Percentiles rank a stretch among this genome's conserved stretches.
These are phyloP conservation scores for Teleogryllus occipitalis DNA, from an alignment of 1,140 invertebrate species.

Conservation along the genomic window DNA sequence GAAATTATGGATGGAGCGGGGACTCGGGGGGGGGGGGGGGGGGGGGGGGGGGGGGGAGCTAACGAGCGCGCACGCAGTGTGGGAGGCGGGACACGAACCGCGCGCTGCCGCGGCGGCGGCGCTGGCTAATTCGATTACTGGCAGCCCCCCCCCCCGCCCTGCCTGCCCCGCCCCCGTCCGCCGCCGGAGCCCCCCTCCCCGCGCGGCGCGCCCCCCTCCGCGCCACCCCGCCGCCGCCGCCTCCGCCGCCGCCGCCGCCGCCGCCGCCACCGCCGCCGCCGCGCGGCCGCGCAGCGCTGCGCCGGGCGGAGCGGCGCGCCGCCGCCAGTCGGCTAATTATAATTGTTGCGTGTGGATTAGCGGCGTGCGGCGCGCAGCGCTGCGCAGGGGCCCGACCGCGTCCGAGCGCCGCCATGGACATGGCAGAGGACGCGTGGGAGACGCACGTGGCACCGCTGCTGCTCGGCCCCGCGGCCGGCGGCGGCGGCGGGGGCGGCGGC, in stretches of 20 bases:
- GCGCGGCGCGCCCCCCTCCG: not conserved
- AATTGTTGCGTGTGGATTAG: conserved; percentile 11
- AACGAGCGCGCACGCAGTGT: not conserved
- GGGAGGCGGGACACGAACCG: not conserved
- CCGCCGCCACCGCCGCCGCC: not conserved
- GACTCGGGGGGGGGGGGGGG: too few species aligned
- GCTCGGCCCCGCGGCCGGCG: conserved; percentile 12
- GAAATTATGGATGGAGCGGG: not conserved
- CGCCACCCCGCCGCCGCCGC: not conserved
- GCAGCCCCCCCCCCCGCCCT: not conserved
- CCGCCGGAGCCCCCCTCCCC: not conserved
- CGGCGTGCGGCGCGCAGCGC: conserved; percentile 7
- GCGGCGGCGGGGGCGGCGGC: not conserved
- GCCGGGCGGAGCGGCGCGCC: not conserved
- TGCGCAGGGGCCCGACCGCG: not conserved
- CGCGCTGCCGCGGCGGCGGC: not conserved
- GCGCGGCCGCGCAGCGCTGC: not conserved
- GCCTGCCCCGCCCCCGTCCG: not conserved
- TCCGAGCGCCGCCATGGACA: conserved; percentile 17
- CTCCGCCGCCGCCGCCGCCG: not conserved
- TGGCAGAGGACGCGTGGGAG: conserved; percentile 22
- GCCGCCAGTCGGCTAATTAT: conserved; percentile 11
- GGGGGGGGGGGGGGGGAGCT: not conserved
- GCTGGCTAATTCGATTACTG: conserved; percentile 3
- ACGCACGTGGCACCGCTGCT: conserved; percentile 21